phyloP scores from a whole-genome alignment of 2,888 invertebrate species.

The Tromatobia lineatoria region DNA sequence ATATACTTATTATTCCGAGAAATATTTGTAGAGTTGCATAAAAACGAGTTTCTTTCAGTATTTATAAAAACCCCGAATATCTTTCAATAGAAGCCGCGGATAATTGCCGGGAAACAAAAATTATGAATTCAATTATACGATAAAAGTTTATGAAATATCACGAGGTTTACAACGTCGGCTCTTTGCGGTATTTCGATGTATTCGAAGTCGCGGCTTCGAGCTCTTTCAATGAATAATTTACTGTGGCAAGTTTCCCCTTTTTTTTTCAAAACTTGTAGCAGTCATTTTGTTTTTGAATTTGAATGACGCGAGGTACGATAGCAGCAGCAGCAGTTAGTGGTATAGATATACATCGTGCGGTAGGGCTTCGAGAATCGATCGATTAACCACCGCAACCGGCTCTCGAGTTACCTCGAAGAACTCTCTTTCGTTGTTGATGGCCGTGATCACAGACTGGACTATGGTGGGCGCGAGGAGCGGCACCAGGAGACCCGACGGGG shows the following conservation, averaged over 20 bases:
- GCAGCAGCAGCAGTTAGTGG: neutral
- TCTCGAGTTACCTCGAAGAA: slow-evolving; percentile 59
- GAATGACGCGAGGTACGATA: neutral
- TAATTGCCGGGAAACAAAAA: too few relatives aligned
- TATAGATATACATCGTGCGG: slow-evolving; percentile 16
- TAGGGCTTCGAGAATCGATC: slow-evolving; percentile 60
- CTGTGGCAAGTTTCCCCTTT: neutral
- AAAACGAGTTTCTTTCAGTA: too few relatives aligned
- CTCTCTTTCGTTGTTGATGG: slow-evolving; percentile 26
- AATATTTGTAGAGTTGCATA: too few relatives aligned
- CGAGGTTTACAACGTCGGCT: neutral
- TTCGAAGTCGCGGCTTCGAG: slow-evolving; percentile 25
- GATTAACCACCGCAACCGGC: slow-evolving; percentile 58
- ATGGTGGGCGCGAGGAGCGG: neutral
- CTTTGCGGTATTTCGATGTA: slow-evolving; percentile 10
- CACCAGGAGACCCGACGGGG: slow-evolving; percentile 11
- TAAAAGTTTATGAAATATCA: too few relatives aligned
- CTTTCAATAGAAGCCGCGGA: too few relatives aligned
- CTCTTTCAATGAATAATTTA: slow-evolving; percentile 39
- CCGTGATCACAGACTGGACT: slow-evolving; percentile 29
- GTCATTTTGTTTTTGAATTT: slow-evolving; percentile 30
- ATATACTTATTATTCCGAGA: too few relatives aligned
- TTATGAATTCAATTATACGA: too few relatives aligned
- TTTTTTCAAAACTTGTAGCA: neutral
- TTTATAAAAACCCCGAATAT: too few relatives aligned